phyloP scores from a whole-genome alignment of 2,888 invertebrate species.

The Autographa gamma region DNA sequence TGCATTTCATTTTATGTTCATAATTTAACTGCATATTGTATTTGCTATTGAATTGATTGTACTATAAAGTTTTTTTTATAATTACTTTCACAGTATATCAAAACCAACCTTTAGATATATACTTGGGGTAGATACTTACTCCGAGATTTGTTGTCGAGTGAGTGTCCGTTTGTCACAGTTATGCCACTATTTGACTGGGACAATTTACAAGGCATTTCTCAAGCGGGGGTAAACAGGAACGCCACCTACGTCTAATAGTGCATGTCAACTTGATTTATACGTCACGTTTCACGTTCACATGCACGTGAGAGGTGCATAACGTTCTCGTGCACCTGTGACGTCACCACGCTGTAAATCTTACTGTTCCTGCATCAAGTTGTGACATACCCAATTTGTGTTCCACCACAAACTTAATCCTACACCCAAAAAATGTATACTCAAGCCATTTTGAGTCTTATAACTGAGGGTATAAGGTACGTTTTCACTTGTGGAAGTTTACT shows the following conservation, averaged over 20 bases:
- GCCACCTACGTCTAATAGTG: constrained; percentile 21
- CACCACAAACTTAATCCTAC: constrained; percentile 6
- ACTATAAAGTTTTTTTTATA: no score
- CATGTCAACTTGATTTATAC: constrained; percentile 52
- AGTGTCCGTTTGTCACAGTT: background rate
- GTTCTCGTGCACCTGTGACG: constrained; percentile 45
- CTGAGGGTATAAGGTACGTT: constrained; percentile 16
- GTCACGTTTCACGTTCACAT: constrained; percentile 44
- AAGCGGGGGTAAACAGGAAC: constrained; percentile 24
- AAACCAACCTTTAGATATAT: no score
- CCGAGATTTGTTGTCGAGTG: background rate
- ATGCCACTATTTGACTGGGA: constrained; percentile 2
- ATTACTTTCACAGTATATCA: background rate
- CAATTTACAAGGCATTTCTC: constrained; percentile 15
- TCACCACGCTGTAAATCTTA: constrained; percentile 45
- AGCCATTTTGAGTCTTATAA: constrained; percentile 37
- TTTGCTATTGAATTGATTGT: no score
- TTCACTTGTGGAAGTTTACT: background rate
- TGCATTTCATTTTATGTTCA: background rate
- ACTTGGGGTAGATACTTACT: background rate
- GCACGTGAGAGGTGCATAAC: constrained; percentile 35
- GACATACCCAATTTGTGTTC: constrained; percentile 38
- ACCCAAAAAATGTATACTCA: background rate
- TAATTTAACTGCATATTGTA: no score
- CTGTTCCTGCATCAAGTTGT: constrained; percentile 39